Base-by-base conservation (phyloP, 2,797 vertebrate species). In the Anguilla megastoma region DNA sequence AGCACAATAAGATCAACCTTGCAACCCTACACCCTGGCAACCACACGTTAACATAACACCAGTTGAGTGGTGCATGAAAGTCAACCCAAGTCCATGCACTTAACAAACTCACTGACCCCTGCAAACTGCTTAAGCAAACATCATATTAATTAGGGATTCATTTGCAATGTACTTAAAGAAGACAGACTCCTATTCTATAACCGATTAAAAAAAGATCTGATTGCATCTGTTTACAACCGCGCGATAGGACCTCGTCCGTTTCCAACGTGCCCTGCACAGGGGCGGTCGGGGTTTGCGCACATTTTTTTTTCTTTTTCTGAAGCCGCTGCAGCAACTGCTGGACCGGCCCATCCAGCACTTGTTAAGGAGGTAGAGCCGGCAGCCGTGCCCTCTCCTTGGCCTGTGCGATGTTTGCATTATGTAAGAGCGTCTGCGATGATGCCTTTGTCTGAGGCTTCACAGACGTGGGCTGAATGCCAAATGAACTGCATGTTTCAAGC, bases 141-240 rank as follows among this genome's bases (percentile, higher is more conserved):
- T 92, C 91, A 92, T 88, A 88, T 90, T 90, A 92, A 91, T 89
- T 88, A 89, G 89, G 79, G 86, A 90, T 91, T 88, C 85, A 88
- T 86, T 91, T 66, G 86, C 71, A 86, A 54, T 74, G 52, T 24
- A 66, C 71, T 41, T 84, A 87, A 86, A 85, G 80, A 87, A 87
- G 85, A 86, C 66, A 85, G 82, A 86, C 84, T 86, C 60, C 56
- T 56, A 48, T 85, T 88, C 82, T 74, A 87, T 86, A 85, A 86
- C 60, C 63, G 89, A 86, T 90, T 86, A 60, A 85, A 88, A 82
- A 88, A 82, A 87, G 87, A 66, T 66, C 21, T 66, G 60, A n/a
- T 85, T 80, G 56, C 85, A 63, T 88, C 71, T 80, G 82, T 45
- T 86, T 87, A 54, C 48, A 76, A 85, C 66, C 45, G 33, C 8